Percentiles rank a stretch among this genome's conserved stretches.
Conservation (phyloP, 2,888 invertebrate genomes). For the Tenodera sinensis region DNA sequence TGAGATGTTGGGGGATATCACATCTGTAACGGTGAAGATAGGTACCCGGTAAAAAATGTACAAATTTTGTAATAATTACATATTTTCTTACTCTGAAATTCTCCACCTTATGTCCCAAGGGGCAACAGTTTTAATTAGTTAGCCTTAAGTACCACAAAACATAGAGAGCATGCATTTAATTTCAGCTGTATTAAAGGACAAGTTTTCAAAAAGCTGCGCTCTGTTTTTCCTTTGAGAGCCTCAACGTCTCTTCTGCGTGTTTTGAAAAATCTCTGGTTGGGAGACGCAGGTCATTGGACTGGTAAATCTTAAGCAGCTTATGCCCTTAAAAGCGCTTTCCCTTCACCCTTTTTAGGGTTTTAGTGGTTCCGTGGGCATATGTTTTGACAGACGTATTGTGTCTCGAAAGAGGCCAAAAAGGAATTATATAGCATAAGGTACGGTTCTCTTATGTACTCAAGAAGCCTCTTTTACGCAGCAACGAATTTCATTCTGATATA, state of each 20-base stretch:
- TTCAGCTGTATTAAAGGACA: too few species aligned
- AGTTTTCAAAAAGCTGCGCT: too few species aligned
- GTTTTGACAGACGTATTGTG: neutral
- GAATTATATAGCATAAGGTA: neutral
- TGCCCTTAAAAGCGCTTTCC: neutral
- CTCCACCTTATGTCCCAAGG: too few species aligned
- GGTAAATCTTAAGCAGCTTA: neutral
- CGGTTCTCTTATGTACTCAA: neutral
- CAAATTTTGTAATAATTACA: too few species aligned
- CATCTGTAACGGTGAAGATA: too few species aligned
- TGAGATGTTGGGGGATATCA: too few species aligned
- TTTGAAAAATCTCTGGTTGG: neutral
- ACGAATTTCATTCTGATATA: neutral
- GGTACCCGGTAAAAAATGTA: too few species aligned
- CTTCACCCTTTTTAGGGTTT: neutral
- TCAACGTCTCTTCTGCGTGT: neutral
- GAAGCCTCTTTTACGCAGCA: neutral
- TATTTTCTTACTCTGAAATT: too few species aligned
- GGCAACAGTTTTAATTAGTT: too few species aligned
- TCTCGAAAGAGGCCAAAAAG: neutral
- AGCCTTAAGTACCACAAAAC: too few species aligned
- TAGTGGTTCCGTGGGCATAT: neutral
- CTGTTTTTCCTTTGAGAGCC: neutral
- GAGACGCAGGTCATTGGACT: neutral
- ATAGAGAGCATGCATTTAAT: too few species aligned